Conservation (phyloP, 1,140 invertebrate species). For the Agrilus planipennis region DNA sequence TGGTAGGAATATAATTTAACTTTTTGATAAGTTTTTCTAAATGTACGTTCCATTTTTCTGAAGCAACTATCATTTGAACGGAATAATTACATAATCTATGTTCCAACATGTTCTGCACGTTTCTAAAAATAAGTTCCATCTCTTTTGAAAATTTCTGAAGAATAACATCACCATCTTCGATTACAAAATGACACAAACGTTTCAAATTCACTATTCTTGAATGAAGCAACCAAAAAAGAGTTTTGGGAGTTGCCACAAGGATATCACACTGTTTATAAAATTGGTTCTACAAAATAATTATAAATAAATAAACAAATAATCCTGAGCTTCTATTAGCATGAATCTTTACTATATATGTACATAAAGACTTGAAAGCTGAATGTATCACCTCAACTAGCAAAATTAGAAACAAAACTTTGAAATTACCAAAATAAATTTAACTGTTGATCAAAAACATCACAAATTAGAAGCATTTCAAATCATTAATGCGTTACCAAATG, state of each 20-base stretch:
- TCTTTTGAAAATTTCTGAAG: constrained; percentile 13
- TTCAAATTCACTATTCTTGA: constrained; percentile 21
- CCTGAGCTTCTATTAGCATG: too few relatives aligned
- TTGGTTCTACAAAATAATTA: constrained; percentile 10
- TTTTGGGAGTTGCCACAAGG: constrained; percentile 21
- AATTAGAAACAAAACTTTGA: too few relatives aligned
- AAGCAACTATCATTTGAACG: constrained; percentile 22
- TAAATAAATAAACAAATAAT: constrained; percentile 4
- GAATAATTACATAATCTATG: constrained; percentile 13
- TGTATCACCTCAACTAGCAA: too few relatives aligned
- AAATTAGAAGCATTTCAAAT: too few relatives aligned
- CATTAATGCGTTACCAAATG: too few relatives aligned
- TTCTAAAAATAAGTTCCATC: constrained; percentile 15
- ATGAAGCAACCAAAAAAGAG: constrained; percentile 15
- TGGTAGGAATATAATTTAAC: constrained; percentile 18
- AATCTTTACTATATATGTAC: too few relatives aligned
- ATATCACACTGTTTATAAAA: constrained; percentile 17
- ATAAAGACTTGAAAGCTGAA: too few relatives aligned
- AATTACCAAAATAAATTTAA: too few relatives aligned
- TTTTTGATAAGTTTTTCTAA: constrained; percentile 20
- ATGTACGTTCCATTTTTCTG: constrained; percentile 20
- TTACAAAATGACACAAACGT: constrained; percentile 24
- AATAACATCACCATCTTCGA: constrained; percentile 22
- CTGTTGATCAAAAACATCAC: too few relatives aligned
- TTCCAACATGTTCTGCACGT: constrained; percentile 15